These are phyloP conservation scores for Elephantulus edwardii DNA, from an alignment of 2,113 vertebrate genomes.

Conservation along the genomic window DNA sequence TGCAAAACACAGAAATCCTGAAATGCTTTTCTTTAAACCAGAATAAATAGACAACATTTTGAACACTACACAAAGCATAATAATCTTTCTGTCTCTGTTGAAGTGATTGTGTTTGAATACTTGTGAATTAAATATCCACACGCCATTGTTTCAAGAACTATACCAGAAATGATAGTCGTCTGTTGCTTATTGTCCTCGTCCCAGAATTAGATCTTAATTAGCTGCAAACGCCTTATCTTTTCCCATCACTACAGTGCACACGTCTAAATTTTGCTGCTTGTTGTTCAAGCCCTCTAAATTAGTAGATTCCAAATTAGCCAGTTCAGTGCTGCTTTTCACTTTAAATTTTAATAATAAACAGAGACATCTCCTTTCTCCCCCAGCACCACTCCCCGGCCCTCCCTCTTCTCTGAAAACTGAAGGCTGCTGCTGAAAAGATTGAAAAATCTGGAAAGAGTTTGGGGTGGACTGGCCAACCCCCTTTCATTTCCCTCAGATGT, in stretches of 20 bases:
- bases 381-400: conserved; percentile 76
- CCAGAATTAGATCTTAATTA: neutral
- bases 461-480: conserved; percentile 86
- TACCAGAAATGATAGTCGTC: conserved; percentile 30
- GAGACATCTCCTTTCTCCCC: conserved; percentile 80
- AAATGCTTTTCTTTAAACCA: neutral
- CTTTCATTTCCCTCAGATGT: conserved; percentile 90
- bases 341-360: conserved; percentile 87
- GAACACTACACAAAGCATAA: neutral
- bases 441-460: conserved; percentile 90
- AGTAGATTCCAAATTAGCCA: conserved; percentile 78
- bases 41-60: neutral
- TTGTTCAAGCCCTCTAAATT: conserved; percentile 60
- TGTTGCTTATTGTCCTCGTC: conserved; percentile 32
- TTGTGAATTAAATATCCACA: neutral
- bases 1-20: neutral
- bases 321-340: conserved; percentile 77
- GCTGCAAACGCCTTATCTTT: conserved; percentile 1
- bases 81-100: neutral
- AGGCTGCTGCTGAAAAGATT: conserved; percentile 86
- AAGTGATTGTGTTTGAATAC: neutral
- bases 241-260: neutral
- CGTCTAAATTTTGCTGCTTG: neutral
- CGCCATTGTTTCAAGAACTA: neutral
- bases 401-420: conserved; percentile 85